Base-by-base conservation (phyloP, 2,888 invertebrate species). In the Sylvicola cinctus region DNA sequence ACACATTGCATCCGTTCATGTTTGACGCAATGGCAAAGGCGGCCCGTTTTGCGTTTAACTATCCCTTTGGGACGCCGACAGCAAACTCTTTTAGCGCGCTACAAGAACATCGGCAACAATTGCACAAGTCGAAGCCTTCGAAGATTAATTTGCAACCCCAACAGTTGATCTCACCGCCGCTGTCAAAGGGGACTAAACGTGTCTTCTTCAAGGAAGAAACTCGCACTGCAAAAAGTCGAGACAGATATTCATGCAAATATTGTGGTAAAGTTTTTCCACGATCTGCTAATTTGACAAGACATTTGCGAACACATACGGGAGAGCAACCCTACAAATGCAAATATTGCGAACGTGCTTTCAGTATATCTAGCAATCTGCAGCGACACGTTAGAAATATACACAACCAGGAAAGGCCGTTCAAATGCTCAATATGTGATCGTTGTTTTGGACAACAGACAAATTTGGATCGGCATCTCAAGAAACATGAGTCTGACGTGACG, bases 401-500 rank as follows among this genome's bases (percentile, higher is more conserved):
- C 62, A 93, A 95, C 61, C 95, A 96, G 54, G 88, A 90, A 56
- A 76, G 90, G 39, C 93, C 95, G 1, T 95, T 95, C 61, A 74
- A 88, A 46, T 98, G 96, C 57, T 76, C 79, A 10, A 63, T 90
- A 38, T 98, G 98, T 58, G 93, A 93, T 46, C 71, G 93, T 33
- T 88, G 91, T 55, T 98, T 98, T 57, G 96, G 96, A 0, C 96
- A 98, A 58, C 95, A 96, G 60, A 96, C 96, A n/a, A 98, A 98
- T 57, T 66, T 98, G 41, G 96, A 98, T 52, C 69, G 96, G 15
- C 96, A 96, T 52, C 56, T 95, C 50, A 93, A 93, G 66, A 98
- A 98, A 51, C 96, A 98, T 57, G 95, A 95, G 51, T 74, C 83
- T 2, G 88, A 87, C 46, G 80, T 80, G 31, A 77, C 75, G 0